These are phyloP conservation scores for Penelope pileata DNA, from an alignment of 2,113 vertebrate genomes.

Conservation along the genomic window DNA sequence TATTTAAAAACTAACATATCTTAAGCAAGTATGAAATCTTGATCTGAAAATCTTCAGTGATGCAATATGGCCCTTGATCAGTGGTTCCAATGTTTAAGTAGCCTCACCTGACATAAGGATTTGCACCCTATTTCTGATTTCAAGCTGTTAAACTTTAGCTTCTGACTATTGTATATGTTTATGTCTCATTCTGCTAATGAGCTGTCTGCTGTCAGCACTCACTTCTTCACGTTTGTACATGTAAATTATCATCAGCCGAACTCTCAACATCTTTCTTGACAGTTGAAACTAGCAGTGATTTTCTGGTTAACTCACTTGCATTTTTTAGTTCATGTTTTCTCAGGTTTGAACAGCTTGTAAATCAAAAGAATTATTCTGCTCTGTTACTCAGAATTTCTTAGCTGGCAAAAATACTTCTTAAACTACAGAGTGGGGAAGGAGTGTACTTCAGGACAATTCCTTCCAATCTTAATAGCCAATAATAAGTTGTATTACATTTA, in stretches of 20 bases:
- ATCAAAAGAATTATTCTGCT: slow-evolving; percentile 24
- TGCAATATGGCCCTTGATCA: not conserved
- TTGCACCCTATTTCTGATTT: not conserved
- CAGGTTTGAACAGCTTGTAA: not conserved
- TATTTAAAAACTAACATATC: not conserved
- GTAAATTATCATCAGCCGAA: not conserved
- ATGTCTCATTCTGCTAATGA: not conserved
- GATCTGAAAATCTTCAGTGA: not conserved
- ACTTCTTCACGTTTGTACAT: not conserved
- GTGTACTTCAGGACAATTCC: not conserved
- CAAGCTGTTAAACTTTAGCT: not conserved
- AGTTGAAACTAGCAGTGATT: not conserved
- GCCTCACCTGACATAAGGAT: not conserved
- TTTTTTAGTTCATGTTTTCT: not conserved
- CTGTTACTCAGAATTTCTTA: not conserved
- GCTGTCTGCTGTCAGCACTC: not conserved
- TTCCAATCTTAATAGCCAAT: not conserved
- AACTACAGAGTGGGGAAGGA: not conserved
- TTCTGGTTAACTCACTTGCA: not conserved
- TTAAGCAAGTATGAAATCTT: not conserved
- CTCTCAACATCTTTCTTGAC: not conserved
- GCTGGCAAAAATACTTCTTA: not conserved
- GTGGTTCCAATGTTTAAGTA: not conserved
- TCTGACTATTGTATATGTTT: not conserved
- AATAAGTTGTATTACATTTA: not conserved